Base-by-base conservation (phyloP, 1,140 invertebrate species). In the Copidosoma floridanum region DNA sequence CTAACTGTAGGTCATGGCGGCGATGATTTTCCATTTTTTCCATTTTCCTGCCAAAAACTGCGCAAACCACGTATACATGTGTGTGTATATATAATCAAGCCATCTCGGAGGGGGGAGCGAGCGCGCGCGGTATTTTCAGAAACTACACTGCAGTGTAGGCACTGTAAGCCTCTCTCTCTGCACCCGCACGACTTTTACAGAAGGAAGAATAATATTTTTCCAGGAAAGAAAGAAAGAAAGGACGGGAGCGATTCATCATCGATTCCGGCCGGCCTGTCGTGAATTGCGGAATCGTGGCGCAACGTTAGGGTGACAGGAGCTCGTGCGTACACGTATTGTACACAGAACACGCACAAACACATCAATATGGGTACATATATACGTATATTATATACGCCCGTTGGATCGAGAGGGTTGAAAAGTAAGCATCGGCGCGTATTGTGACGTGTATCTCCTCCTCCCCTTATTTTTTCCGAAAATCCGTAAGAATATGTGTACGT, bases 381-480 rank as follows among this genome's bases (percentile, higher is more conserved):
- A n/a, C n/a, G n/a, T n/a, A n/a, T n/a, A n/a, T n/a, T n/a, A n/a
- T n/a, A n/a, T n/a, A 35, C 10, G 6, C 14, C 26, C 7, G 32
- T n/a, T 54, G 27, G 40, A 52, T 53, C 57, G 57, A 59, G 40
- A 59, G 57, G 57, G 58, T 54, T 60, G 43, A 53, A 50, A 29
- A n/a, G n/a, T n/a, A n/a, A n/a, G n/a, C n/a, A n/a, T n/a, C n/a
- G n/a, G n/a, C n/a, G n/a, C n/a, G n/a, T n/a, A n/a, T n/a, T n/a
- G n/a, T n/a, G n/a, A n/a, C n/a, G n/a, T n/a, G n/a, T n/a, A n/a
- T n/a, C n/a, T n/a, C n/a, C n/a, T n/a, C n/a, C n/a, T n/a, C n/a
- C n/a, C n/a, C n/a, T n/a, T n/a, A 2, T 14, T 27, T 40, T 38
- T 57, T 57, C 35, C 55, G 43, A 21, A 50, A 48, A 26, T 48